A percentile compares a stretch with the other conserved stretches of the same genome.
Conservation (phyloP, 2,797 vertebrate genomes). For the Petrocephalus sullivani region DNA sequence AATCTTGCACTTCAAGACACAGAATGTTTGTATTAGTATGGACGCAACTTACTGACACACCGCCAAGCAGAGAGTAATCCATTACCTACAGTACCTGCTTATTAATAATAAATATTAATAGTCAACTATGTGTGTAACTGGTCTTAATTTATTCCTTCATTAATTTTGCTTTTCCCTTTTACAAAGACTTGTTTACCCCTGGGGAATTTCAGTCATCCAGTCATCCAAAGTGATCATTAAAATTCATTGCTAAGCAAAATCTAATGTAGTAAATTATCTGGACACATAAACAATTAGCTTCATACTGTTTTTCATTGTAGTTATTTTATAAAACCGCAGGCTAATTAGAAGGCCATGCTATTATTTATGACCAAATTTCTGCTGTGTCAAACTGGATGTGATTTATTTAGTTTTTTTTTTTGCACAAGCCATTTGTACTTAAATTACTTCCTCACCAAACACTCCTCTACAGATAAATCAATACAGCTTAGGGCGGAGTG, state of each 20-base stretch:
- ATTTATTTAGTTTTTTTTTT: neutral
- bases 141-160: neutral
- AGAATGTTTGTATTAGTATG: neutral
- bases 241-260: neutral
- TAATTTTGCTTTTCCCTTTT: neutral
- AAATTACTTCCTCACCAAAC: neutral
- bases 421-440: neutral
- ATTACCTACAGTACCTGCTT: neutral
- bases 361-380: neutral
- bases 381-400: neutral
- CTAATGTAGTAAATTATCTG: neutral
- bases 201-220: neutral
- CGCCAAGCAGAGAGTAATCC: neutral
- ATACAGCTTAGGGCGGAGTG: neutral
- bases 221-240: neutral
- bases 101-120: constrained; percentile 5
- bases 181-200: neutral
- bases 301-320: neutral
- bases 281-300: neutral
- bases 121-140: neutral
- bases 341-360: neutral
- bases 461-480: neutral
- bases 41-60: neutral
- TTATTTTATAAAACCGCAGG: neutral
- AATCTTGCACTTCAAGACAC: neutral